These are phyloP conservation scores for Montipora foliosa DNA, from an alignment of 64 coral and sea anemone genomes.

Conservation along the genomic window DNA sequence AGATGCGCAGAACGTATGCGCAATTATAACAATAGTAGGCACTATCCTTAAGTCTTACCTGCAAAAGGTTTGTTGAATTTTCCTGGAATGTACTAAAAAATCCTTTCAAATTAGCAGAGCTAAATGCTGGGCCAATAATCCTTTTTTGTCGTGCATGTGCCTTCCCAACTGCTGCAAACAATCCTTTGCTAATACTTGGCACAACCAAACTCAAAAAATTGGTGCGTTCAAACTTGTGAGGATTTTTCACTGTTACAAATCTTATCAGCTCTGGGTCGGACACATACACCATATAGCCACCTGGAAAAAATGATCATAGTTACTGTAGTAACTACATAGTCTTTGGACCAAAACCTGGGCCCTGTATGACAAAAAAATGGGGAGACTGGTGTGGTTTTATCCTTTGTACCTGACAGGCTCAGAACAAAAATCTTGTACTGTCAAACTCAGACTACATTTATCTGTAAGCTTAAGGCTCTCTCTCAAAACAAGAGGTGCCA, in stretches of 20 bases:
- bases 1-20: too few species aligned
- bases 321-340: too few species aligned
- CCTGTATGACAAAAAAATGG: too few species aligned
- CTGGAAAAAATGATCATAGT: background rate
- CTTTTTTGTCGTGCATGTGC: conserved; percentile 34
- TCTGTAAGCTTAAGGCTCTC: too few species aligned
- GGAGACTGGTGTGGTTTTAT: too few species aligned
- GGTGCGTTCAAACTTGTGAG: conserved; percentile 21
- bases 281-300: background rate
- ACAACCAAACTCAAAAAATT: background rate
- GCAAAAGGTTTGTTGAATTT: conserved; percentile 10
- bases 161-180: conserved; percentile 46
- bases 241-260: conserved; percentile 19
- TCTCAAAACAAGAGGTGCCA: too few species aligned
- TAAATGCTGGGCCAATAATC: conserved; percentile 49
- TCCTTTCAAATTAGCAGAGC: background rate
- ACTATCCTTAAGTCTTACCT: background rate
- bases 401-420: too few species aligned
- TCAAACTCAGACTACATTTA: too few species aligned
- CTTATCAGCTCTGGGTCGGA: conserved; percentile 25
- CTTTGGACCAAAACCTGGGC: too few species aligned
- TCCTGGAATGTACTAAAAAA: background rate
- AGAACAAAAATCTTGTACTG: too few species aligned
- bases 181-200: conserved; percentile 23
- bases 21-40: too few species aligned